Percentiles rank a stretch among this genome's conserved stretches.
Conservation (phyloP, 1,140 invertebrate genomes). For the fruit fly (Drosophila melanogaster) region Release_6_plus_ISO1_MT NT_033779.5:1754001-1754500, state of each 20-base stretch:
- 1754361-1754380: conserved; percentile 42
- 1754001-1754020: conserved; percentile 30
- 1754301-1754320: conserved; percentile 2
- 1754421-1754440: conserved; percentile 54
- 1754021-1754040: conserved; percentile 24
- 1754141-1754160: conserved; percentile 77
- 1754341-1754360: conserved; percentile 28
- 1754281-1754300: conserved; percentile 12
- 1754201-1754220: conserved; percentile 41
- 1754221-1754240: conserved; percentile 78
- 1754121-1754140: conserved; percentile 35
- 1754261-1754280: conserved; percentile 69
- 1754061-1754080: conserved; percentile 26
- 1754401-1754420: conserved; percentile 75
- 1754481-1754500: conserved; percentile 61
- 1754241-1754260: conserved; percentile 64
- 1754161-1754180: conserved; percentile 70
- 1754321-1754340: conserved; percentile 15
- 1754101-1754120: background rate
- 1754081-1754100: conserved; percentile 1
- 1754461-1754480: conserved; percentile 82
- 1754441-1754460: conserved; percentile 57
- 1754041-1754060: conserved; percentile 33
- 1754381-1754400: conserved; percentile 79
- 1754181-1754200: conserved; percentile 22